Conservation (phyloP, 2,797 vertebrate species). For the Moxostoma hubbsi region DNA sequence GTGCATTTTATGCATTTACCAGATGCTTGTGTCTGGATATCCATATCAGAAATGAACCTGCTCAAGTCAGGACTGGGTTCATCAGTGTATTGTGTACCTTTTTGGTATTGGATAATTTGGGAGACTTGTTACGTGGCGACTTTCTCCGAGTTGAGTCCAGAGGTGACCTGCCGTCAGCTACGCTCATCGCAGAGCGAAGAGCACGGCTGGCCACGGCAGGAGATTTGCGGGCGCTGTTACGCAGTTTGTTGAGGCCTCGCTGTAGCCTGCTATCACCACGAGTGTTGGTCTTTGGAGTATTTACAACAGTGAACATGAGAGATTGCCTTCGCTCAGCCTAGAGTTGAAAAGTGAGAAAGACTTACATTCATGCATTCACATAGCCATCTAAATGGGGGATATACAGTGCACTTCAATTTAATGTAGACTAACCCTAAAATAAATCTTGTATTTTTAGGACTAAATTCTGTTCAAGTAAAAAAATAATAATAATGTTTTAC, state of each 20-base stretch:
- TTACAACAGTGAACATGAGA: slow-evolving; percentile 83
- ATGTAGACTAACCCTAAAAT: too few relatives aligned
- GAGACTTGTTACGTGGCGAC: slow-evolving; percentile 67
- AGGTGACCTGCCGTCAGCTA: slow-evolving; percentile 50
- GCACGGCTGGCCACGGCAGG: slow-evolving; percentile 63
- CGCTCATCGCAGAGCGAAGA: slow-evolving; percentile 43
- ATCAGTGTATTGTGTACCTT: slow-evolving; percentile 30
- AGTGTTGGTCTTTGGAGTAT: slow-evolving; percentile 84
- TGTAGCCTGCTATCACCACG: slow-evolving; percentile 73
- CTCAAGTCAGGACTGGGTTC: not conserved
- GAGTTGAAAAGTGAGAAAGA: not conserved
- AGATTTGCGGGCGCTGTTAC: slow-evolving; percentile 74
- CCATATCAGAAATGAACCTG: not conserved
- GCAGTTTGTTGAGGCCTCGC: slow-evolving; percentile 78
- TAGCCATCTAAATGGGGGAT: too few relatives aligned
- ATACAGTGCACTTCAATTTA: too few relatives aligned
- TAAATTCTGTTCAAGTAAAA: too few relatives aligned
- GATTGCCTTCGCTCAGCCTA: slow-evolving; percentile 83
- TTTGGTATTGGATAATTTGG: slow-evolving; percentile 72
- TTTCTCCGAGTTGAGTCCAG: slow-evolving; percentile 60
- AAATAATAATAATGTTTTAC: too few relatives aligned
- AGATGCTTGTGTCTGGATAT: not conserved
- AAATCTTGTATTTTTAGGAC: too few relatives aligned
- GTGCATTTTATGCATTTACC: too few relatives aligned
- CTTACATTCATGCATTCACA: too few relatives aligned